These are phyloP conservation scores for Casuarius casuarius DNA, from an alignment of 2,113 vertebrate genomes.

Conservation along the genomic window DNA sequence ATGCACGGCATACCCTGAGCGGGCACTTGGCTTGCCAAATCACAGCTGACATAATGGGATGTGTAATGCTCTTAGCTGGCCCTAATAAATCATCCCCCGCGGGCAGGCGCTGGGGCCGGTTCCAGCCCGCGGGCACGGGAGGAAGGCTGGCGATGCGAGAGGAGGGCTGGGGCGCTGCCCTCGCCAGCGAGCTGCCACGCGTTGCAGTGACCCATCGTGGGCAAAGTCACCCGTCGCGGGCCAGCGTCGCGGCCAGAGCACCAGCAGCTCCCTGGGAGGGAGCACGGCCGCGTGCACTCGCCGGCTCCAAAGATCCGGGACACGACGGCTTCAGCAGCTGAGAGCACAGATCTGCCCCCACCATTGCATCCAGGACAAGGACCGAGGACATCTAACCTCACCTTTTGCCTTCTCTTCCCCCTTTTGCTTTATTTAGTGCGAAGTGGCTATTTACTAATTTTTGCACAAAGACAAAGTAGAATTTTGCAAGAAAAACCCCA, in stretches of 20 bases:
- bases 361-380: fast-evolving
- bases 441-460: neutral
- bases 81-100: neutral
- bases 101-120: fast-evolving
- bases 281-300: too few species aligned
- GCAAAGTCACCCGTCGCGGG: neutral
- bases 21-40: neutral
- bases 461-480: neutral
- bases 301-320: neutral
- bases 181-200: fast-evolving
- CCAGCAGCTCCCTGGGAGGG: too few species aligned
- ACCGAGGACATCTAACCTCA: neutral
- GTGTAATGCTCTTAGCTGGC: neutral
- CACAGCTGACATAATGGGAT: slow-evolving; percentile 2
- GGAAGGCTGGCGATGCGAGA: neutral
- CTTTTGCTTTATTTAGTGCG: fast-evolving
- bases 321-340: fast-evolving
- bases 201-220: fast-evolving
- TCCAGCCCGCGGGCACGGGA: neutral
- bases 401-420: neutral
- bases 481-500: neutral
- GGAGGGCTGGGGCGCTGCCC: neutral
- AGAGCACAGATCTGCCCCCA: neutral
- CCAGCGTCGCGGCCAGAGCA: neutral
- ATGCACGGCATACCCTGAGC: neutral